Conservation (phyloP, 1,140 invertebrate species). For the Charaxes varanes region DNA sequence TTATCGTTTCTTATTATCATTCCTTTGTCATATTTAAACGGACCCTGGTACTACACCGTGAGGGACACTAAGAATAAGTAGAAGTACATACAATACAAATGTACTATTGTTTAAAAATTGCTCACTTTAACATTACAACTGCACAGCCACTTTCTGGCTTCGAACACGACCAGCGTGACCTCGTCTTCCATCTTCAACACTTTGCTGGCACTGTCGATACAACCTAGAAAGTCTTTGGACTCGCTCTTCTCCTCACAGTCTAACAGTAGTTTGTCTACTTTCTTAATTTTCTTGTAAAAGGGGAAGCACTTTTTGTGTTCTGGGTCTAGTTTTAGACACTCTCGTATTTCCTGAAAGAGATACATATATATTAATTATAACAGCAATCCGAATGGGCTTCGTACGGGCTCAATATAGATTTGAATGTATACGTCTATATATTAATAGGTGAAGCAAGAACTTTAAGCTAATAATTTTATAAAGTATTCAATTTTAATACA, state of each 20-base stretch:
- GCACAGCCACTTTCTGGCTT: slow-evolving; percentile 84
- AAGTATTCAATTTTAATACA: too few relatives aligned
- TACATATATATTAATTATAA: too few relatives aligned
- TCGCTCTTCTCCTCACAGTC: slow-evolving; percentile 83
- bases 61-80: too few relatives aligned
- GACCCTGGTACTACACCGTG: too few relatives aligned
- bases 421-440: neutral
- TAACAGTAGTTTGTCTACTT: slow-evolving; percentile 90
- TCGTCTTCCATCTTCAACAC: slow-evolving; percentile 81
- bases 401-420: too few relatives aligned
- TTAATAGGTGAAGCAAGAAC: too few relatives aligned
- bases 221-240: slow-evolving; percentile 82
- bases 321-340: slow-evolving; percentile 98
- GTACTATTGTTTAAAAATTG: too few relatives aligned
- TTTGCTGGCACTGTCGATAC: slow-evolving; percentile 83
- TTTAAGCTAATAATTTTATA: too few relatives aligned
- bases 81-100: too few relatives aligned
- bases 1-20: too few relatives aligned
- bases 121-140: slow-evolving; percentile 80
- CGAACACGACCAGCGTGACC: slow-evolving; percentile 82
- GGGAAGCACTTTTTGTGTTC: slow-evolving; percentile 97
- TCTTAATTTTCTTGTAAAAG: slow-evolving; percentile 98
- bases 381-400: too few relatives aligned
- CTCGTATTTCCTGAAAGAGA: slow-evolving; percentile 86
- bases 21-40: too few relatives aligned